Percentiles rank a stretch among this genome's conserved stretches.
Evolutionary conservation across 2,888 invertebrate species (phyloP).

Genomic region (Archips xylosteana): DNA sequence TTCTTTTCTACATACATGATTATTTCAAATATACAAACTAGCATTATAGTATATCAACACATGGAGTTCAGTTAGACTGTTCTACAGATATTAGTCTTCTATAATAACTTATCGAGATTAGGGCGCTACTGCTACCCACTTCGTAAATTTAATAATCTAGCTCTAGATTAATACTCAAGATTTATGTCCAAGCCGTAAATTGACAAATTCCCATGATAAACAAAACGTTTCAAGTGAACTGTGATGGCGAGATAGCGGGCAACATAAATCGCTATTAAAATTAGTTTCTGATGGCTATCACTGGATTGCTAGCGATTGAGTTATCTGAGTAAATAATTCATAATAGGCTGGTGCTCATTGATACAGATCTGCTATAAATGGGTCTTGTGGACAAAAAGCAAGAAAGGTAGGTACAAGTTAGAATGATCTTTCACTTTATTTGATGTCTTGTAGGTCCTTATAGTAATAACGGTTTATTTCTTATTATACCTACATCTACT

Average conservation of each 20-base stretch:
- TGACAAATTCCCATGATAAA: constrained; percentile 37
- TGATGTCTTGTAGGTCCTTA: no score
- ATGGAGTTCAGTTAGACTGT: no score
- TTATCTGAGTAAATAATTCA: constrained; percentile 42
- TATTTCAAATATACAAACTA: no score
- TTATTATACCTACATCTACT: no score
- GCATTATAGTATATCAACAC: no score
- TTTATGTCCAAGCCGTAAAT: constrained; percentile 5
- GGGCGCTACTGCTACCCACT: not conserved
- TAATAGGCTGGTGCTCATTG: constrained; percentile 10
- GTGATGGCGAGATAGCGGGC: constrained; percentile 54
- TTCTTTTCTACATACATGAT: no score
- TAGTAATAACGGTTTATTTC: no score
- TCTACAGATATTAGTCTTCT: no score
- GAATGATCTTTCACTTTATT: no score
- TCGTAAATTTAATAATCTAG: constrained; percentile 9
- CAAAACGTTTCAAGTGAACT: constrained; percentile 49
- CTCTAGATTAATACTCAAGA: constrained; percentile 8
- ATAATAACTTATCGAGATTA: not conserved
- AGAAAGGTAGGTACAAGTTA: not conserved
- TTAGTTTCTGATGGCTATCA: constrained; percentile 61
- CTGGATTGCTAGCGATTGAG: constrained; percentile 44
- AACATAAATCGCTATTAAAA: constrained; percentile 64
- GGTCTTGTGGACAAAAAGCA: not conserved
- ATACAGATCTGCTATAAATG: not conserved